phyloP scores from a whole-genome alignment of 2,113 vertebrate genomes.

The Bettongia penicillata region DNA sequence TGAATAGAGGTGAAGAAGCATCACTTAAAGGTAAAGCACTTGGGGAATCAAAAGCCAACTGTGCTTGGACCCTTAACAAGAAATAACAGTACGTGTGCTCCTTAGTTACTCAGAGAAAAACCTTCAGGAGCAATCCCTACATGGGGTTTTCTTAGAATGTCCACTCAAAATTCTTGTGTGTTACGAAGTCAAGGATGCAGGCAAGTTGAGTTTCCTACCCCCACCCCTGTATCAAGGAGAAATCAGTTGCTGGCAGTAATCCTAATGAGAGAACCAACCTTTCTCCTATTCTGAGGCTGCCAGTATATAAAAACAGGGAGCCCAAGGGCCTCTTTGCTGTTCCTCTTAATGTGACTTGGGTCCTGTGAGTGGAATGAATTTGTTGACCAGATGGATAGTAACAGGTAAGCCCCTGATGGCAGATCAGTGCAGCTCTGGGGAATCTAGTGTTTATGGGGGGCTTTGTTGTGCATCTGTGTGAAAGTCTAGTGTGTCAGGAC shows the following conservation, averaged over 20 bases:
- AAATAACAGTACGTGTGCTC: not conserved
- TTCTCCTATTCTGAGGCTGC: not conserved
- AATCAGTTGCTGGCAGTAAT: not conserved
- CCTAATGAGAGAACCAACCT: not conserved
- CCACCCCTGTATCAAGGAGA: not conserved
- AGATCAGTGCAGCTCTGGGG: not conserved
- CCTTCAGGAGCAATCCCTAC: not conserved
- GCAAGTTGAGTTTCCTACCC: not conserved
- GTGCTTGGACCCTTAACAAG: not conserved
- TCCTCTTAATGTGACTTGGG: not conserved
- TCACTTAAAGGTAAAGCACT: not conserved
- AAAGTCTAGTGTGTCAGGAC: not conserved
- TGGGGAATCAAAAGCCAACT: not conserved
- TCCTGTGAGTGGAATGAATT: not conserved
- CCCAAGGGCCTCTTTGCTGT: not conserved
- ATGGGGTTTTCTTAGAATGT: not conserved
- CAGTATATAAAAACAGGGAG: not conserved
- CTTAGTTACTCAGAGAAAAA: not conserved
- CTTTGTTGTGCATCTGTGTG: not conserved
- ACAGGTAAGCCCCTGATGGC: not conserved
- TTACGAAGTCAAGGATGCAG: not conserved
- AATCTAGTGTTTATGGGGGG: not conserved
- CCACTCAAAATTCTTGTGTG: not conserved
- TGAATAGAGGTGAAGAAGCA: not conserved
- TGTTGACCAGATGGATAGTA: not conserved